Evolutionary conservation across 2,888 invertebrate genomes (phyloP), one percentile per base, ranked within the genome.

Genomic region (Sylvicola cinctus): DNA sequence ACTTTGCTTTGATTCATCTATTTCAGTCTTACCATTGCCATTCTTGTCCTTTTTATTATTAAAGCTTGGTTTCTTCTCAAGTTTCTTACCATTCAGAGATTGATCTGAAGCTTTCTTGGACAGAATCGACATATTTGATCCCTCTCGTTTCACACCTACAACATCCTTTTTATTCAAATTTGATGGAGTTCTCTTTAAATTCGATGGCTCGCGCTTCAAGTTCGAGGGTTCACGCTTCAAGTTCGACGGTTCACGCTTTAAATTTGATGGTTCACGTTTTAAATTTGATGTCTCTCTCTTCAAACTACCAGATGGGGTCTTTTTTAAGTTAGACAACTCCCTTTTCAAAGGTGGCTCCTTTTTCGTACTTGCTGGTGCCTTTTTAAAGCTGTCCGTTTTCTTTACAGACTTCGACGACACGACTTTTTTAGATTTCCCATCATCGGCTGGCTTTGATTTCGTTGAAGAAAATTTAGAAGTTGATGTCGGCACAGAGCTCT

Each of bases 21-120:
- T 31, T 29, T 13, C 16, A 7, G 14, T 15, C 7, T 15, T 15
- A 29, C 29, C 29, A 12, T 15, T 29, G 10, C 29, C 20, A 8
- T 20, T 20, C 20, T 20, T 20, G 20, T 20, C 20, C 20, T 20
- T 20, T 23, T 34, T 28, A 12, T 5, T 34, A 17, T 50, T 38
- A 47, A 42, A 40, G 31, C 43, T 41, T 11, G 23, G 27, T 16
- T 40, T 38, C 17, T 44, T 42, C n/a, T 43, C 42, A 2, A 44
- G 14, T 16, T 41, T 55, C 8, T 47, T 49, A 36, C 20, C 20
- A 20, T 43, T 48, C 26, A 54, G 45, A 33, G 47, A 53, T 15
- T 52, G 52, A 32, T 55, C 57, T 4, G 45, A 43, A 1, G 54
- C 46, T 39, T 49, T 52, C 36, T 51, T 52, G 36, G 46, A 27